Evolutionary conservation across 1,140 invertebrate genomes (phyloP).

Genomic region (Drosophila asahinai): DNA sequence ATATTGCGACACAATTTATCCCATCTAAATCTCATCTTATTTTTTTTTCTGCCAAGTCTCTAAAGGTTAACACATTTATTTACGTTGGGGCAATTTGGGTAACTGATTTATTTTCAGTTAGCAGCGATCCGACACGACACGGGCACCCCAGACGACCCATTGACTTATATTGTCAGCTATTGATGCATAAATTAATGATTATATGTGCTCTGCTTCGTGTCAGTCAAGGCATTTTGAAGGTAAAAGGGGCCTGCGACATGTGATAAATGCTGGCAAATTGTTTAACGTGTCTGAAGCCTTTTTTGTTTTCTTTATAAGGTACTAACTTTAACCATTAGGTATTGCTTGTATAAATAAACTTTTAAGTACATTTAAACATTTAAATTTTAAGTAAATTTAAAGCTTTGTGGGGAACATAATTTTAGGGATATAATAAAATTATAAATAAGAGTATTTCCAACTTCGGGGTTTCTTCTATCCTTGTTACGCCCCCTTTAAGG

Average conservation of each 20-base stretch:
- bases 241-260: not conserved
- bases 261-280: slow-evolving; percentile 55
- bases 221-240: slow-evolving; percentile 6
- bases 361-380: too few relatives aligned
- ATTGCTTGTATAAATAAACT: too few relatives aligned
- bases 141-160: slow-evolving; percentile 74
- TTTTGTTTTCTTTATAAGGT: not conserved
- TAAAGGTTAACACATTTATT: slow-evolving; percentile 64
- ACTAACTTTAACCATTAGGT: too few relatives aligned
- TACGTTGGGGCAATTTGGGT: slow-evolving; percentile 69
- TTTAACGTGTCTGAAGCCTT: slow-evolving; percentile 11
- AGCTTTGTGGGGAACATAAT: too few relatives aligned
- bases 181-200: slow-evolving; percentile 84
- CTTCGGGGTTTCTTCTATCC: not conserved
- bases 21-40: slow-evolving; percentile 26
- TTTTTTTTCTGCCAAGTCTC: slow-evolving; percentile 9
- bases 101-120: slow-evolving; percentile 80
- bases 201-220: slow-evolving; percentile 31
- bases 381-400: too few relatives aligned
- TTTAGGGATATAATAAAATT: too few relatives aligned
- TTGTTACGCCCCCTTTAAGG: slow-evolving; percentile 29
- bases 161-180: slow-evolving; percentile 83
- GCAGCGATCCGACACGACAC: slow-evolving; percentile 44
- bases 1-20: slow-evolving; percentile 43
- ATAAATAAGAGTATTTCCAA: not conserved